These are phyloP conservation scores for Promerops cafer DNA, from an alignment of 2,113 vertebrate genomes.

Conservation along the genomic window DNA sequence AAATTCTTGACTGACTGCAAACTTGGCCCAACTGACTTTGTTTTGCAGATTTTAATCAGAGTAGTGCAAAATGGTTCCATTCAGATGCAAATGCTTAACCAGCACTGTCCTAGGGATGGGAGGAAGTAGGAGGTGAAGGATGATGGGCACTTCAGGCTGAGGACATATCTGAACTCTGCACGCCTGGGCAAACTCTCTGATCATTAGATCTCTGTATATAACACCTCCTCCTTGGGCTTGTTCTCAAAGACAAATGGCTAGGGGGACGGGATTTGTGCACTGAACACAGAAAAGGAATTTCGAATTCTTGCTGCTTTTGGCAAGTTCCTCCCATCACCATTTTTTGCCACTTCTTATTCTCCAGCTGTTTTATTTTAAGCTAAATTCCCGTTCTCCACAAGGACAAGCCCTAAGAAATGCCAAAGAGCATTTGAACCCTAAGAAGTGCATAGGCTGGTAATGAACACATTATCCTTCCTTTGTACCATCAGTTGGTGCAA, in stretches of 20 bases:
- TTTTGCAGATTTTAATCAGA: conserved; percentile 1
- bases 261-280: fast-evolving
- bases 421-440: not conserved
- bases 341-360: not conserved
- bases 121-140: not conserved
- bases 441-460: not conserved
- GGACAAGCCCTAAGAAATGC: not conserved
- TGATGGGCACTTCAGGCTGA: not conserved
- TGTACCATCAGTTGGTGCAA: not conserved
- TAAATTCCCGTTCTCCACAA: not conserved
- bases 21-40: not conserved
- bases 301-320: not conserved
- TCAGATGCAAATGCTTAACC: fast-evolving
- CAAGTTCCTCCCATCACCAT: not conserved
- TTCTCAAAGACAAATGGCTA: not conserved
- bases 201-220: not conserved
- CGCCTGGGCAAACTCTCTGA: not conserved
- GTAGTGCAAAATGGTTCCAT: not conserved
- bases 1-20: not conserved
- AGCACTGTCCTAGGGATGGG: not conserved
- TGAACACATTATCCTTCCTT: not conserved
- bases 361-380: not conserved
- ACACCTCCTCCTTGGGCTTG: not conserved
- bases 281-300: not conserved
- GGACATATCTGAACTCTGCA: not conserved